Percentiles rank a stretch among this genome's conserved stretches.
These are phyloP conservation scores for Eledona agricola DNA, from an alignment of 2,888 invertebrate genomes.

Conservation along the genomic window DNA sequence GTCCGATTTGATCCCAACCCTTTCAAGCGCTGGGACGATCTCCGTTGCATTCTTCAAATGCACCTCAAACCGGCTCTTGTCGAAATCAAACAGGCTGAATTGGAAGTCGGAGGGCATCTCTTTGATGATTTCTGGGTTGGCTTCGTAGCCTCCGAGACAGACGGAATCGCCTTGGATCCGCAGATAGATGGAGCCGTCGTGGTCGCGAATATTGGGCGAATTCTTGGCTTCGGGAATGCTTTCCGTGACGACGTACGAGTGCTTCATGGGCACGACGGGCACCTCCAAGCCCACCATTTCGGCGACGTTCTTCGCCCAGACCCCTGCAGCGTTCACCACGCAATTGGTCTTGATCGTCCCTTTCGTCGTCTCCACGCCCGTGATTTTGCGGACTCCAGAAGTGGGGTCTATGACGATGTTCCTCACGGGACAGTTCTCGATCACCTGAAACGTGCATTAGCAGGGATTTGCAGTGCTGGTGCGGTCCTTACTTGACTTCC, in stretches of 20 bases:
- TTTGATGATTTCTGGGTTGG: constrained; percentile 82
- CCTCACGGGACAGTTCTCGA: constrained; percentile 79
- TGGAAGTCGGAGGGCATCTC: constrained; percentile 80
- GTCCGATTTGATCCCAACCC: constrained; percentile 83
- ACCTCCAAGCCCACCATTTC: constrained; percentile 73
- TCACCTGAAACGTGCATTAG: constrained; percentile 64
- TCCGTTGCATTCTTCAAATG: constrained; percentile 78
- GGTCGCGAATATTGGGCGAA: constrained; percentile 85
- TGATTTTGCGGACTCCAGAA: constrained; percentile 73
- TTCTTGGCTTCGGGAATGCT: constrained; percentile 77
- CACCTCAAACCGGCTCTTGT: constrained; percentile 84
- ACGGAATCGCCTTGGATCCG: constrained; percentile 85
- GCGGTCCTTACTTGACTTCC: constrained; percentile 75
- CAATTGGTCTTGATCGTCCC: constrained; percentile 80
- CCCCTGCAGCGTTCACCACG: constrained; percentile 83
- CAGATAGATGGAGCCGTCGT: constrained; percentile 84
- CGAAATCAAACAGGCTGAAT: constrained; percentile 86
- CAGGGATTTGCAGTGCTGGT: constrained; percentile 9
- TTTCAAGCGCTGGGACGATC: constrained; percentile 77
- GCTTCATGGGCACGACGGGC: constrained; percentile 85
- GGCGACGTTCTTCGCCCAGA: constrained; percentile 82
- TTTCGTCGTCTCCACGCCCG: constrained; percentile 77
- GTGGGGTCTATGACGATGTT: constrained; percentile 73
- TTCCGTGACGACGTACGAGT: constrained; percentile 87
- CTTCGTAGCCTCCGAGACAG: constrained; percentile 87